These are phyloP conservation scores for Lordiphosa collinella DNA, from an alignment of 1,140 invertebrate genomes.

Conservation along the genomic window DNA sequence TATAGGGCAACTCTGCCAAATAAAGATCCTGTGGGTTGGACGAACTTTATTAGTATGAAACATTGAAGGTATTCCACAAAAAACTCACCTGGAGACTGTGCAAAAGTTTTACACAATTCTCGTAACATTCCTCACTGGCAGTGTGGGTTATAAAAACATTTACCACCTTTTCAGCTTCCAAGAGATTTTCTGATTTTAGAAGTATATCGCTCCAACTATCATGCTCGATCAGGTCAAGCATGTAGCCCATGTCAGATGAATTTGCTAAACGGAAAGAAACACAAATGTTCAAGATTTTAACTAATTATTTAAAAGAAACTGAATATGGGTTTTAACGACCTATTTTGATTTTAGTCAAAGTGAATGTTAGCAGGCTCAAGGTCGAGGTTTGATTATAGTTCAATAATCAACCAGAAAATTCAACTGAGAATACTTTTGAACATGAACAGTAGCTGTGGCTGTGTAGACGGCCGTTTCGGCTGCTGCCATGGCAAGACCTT, in stretches of 20 bases:
- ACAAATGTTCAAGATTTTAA: neutral
- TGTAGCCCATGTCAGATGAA: conserved; percentile 35
- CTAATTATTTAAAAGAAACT: too few relatives aligned
- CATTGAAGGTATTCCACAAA: neutral
- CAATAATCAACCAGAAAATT: too few relatives aligned
- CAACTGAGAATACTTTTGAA: too few relatives aligned
- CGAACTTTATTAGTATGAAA: neutral
- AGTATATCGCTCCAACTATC: conserved; percentile 55
- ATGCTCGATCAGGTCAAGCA: conserved; percentile 53
- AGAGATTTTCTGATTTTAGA: conserved; percentile 2
- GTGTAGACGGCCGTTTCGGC: too few relatives aligned
- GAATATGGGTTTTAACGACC: too few relatives aligned
- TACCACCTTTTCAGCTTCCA: conserved; percentile 33
- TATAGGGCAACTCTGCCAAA: conserved; percentile 64
- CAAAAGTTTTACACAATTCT: conserved; percentile 45
- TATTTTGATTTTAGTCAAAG: too few relatives aligned
- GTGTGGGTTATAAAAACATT: conserved; percentile 66
- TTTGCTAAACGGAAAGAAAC: conserved; percentile 28
- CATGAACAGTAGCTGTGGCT: too few relatives aligned
- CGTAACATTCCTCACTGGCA: conserved; percentile 34
- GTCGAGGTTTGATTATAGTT: too few relatives aligned
- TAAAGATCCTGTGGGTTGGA: conserved; percentile 3
- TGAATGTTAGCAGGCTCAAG: too few relatives aligned
- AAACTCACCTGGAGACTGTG: conserved; percentile 52
- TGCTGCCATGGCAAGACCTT: too few relatives aligned